Base-by-base conservation (phyloP, 2,888 invertebrate species). In the Lomographa bimaculata region DNA sequence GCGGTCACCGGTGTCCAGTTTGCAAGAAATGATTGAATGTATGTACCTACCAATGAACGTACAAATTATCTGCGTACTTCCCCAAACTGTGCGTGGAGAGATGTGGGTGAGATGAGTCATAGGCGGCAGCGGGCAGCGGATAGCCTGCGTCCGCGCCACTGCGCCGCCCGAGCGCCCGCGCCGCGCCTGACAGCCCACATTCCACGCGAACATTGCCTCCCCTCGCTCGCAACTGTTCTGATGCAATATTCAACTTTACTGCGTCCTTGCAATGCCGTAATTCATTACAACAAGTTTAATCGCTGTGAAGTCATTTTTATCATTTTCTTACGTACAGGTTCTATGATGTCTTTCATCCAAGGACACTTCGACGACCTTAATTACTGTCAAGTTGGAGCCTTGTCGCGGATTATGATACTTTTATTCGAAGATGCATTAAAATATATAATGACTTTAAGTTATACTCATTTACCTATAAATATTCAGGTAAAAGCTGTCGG, bases 251-350 rank as follows among this genome's bases (percentile, higher is more conserved):
- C 84, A 86, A 85, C 85, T 86, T 85, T 86, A 86, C 83, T 78
- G 84, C 86, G 86, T 87, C 86, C 87, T 89, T 89, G 87, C 87
- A 87, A 86, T 87, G 87, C 86, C 86, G 86, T 87, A 87, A 89
- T 86, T 87, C 84, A 82, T 84, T 83, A 82, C 76, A 81, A 85
- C 84, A 75, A 79, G 76, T 79, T 79, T 78, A 81, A 81, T 79
- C 71, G 80, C 62, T 66, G 68, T 71, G 64, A 64, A 75, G 68
- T 73, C 75, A 75, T 76, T 80, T 81, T 84, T 79, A 75, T 82
- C 73, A 78, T 83, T 82, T 84, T 83, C 69, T 65, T 51, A 56
- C 57, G 59, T 64, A 64, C 74, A 71, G 66, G 75, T 70, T 73
- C 70, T 74, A 67, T 68, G 64, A 64, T 64, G 60, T 60, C 59